phyloP scores from a whole-genome alignment of 2,888 invertebrate genomes.

The Thecophora atra region DNA sequence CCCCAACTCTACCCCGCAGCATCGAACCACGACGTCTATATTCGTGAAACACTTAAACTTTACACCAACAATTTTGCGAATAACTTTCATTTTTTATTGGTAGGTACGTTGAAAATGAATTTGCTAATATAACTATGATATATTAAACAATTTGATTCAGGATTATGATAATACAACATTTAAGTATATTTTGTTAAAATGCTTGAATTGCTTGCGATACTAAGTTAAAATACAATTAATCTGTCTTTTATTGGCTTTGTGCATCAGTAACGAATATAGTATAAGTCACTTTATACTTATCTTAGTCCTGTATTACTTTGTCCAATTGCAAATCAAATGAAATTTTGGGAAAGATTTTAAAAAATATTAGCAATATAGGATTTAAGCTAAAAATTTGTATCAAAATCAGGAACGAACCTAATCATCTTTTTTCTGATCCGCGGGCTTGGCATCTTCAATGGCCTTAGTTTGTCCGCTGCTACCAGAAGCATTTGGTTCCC shows the following conservation, averaged over 20 bases:
- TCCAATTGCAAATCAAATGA: not conserved
- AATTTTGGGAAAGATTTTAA: not conserved
- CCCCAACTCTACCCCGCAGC: too few species aligned
- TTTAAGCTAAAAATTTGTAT: slow-evolving; percentile 26
- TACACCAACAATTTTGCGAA: not conserved
- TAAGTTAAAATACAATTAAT: not conserved
- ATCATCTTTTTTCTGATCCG: slow-evolving; percentile 62
- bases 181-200: slow-evolving; percentile 6
- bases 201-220: not conserved
- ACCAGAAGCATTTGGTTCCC: slow-evolving; percentile 32
- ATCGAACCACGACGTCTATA: too few species aligned
- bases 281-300: not conserved
- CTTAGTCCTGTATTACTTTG: not conserved
- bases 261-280: not conserved
- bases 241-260: not conserved
- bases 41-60: too few species aligned
- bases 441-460: slow-evolving; percentile 52
- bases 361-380: slow-evolving; percentile 28
- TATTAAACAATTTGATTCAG: slow-evolving; percentile 17
- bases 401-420: slow-evolving; percentile 46
- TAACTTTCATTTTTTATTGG: slow-evolving; percentile 6
- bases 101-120: slow-evolving; percentile 25
- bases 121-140: slow-evolving; percentile 25
- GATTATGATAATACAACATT: slow-evolving; percentile 14
- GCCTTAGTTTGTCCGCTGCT: slow-evolving; percentile 37